These are phyloP conservation scores for Xestobium rufovillosum DNA, from an alignment of 2,888 invertebrate genomes.

Conservation along the genomic window DNA sequence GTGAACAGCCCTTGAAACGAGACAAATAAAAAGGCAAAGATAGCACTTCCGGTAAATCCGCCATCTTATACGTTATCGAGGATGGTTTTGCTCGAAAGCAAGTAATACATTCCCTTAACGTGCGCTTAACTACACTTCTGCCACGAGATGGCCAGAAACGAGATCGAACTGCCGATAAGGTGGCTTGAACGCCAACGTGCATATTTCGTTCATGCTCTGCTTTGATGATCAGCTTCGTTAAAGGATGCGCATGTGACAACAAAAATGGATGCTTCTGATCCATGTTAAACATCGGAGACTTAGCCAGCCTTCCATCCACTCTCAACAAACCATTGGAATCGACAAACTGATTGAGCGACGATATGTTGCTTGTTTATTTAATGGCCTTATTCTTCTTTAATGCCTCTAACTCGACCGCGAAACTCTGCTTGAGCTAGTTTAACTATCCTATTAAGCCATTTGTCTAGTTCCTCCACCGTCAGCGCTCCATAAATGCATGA, in stretches of 20 bases:
- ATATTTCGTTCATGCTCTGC: slow-evolving; percentile 9
- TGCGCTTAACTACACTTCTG: slow-evolving; percentile 7
- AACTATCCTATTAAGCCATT: too few relatives aligned
- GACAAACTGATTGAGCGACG: slow-evolving; percentile 19
- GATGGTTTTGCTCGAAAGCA: slow-evolving; percentile 19
- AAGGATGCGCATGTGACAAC: slow-evolving; percentile 9
- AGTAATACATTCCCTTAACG: slow-evolving; percentile 15
- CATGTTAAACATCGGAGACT: slow-evolving; percentile 6
- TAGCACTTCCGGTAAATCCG: too few relatives aligned
- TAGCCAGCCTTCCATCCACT: slow-evolving; percentile 14
- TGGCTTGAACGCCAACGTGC: slow-evolving; percentile 13
- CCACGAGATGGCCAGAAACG: slow-evolving; percentile 15
- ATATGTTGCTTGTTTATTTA: slow-evolving; percentile 4
- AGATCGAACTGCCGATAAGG: slow-evolving; percentile 9
- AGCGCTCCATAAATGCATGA: too few relatives aligned
- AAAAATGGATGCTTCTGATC: slow-evolving; percentile 17
- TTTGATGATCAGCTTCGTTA: slow-evolving; percentile 12
- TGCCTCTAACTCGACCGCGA: too few relatives aligned
- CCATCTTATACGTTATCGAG: too few relatives aligned
- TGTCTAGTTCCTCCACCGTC: too few relatives aligned
- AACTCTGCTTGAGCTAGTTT: too few relatives aligned
- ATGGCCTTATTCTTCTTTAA: too few relatives aligned
- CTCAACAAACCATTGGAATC: slow-evolving; percentile 14
- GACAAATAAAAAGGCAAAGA: too few relatives aligned
- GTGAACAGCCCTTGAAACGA: too few relatives aligned